These are phyloP conservation scores for Bovichtus variegatus DNA, from an alignment of 2,797 vertebrate genomes.

Conservation along the genomic window DNA sequence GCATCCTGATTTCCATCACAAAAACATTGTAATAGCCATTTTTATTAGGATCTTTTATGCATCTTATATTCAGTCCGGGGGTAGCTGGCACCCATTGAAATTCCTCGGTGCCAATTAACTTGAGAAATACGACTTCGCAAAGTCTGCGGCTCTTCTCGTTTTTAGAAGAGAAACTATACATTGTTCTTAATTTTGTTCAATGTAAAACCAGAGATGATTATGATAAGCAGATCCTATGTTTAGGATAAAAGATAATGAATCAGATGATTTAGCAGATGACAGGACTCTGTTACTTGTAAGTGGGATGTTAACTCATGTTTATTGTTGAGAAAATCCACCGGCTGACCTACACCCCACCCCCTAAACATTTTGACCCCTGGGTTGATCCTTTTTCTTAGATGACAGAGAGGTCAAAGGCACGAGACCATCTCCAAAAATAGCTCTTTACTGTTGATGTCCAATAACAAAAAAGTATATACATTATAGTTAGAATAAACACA, in stretches of 20 bases:
- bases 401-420: constrained; percentile 66
- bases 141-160: not conserved
- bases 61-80: constrained; percentile 54
- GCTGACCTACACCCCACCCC: constrained; percentile 11
- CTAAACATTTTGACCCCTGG: constrained; percentile 12
- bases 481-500: constrained; percentile 75
- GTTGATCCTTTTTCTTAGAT: constrained; percentile 50
- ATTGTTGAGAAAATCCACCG: constrained; percentile 16
- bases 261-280: not conserved
- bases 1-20: constrained; percentile 65
- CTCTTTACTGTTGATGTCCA: constrained; percentile 73
- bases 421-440: constrained; percentile 77
- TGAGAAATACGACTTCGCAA: constrained; percentile 43
- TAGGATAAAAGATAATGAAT: constrained; percentile 29
- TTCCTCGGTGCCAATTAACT: constrained; percentile 65
- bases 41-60: constrained; percentile 62
- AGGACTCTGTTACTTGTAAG: constrained; percentile 24
- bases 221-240: constrained; percentile 39
- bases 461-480: constrained; percentile 79
- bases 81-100: constrained; percentile 52
- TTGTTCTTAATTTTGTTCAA: constrained; percentile 33
- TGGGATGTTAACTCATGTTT: constrained; percentile 31
- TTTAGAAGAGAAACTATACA: constrained; percentile 21
- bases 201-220: constrained; percentile 39
- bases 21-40: constrained; percentile 65